phyloP scores from a whole-genome alignment of 2,797 vertebrate genomes.

The Malurus splendens region DNA sequence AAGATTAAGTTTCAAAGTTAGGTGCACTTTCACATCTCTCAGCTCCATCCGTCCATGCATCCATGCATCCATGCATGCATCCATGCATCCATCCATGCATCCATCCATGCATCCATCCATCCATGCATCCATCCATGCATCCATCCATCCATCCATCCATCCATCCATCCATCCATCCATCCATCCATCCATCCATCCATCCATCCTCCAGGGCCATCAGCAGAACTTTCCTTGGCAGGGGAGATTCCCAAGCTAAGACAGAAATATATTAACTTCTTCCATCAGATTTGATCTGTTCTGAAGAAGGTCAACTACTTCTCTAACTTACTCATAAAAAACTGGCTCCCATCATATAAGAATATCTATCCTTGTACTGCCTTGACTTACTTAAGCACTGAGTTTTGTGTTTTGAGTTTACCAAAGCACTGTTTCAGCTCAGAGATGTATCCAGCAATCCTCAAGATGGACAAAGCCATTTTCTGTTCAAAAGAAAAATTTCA shows the following conservation, averaged over 20 bases:
- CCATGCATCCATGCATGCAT: too few species aligned
- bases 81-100: not conserved
- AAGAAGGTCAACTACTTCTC: not conserved
- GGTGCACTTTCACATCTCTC: not conserved
- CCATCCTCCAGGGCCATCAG: not conserved
- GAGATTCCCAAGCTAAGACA: not conserved
- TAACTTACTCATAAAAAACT: not conserved
- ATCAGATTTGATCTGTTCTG: not conserved
- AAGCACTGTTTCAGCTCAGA: not conserved
- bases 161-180: not conserved
- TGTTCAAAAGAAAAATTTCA: not conserved
- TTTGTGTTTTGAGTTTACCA: not conserved
- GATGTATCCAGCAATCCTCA: not conserved
- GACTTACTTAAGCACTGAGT: not conserved
- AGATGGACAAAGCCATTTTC: not conserved
- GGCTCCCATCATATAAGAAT: fast-evolving
- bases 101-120: not conserved
- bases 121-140: not conserved
- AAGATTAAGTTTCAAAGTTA: not conserved
- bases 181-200: not conserved
- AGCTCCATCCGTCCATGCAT: not conserved
- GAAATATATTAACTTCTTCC: not conserved
- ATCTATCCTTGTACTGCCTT: not conserved
- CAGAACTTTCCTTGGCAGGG: not conserved
- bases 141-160: not conserved